Conservation (phyloP, 2,113 vertebrate genomes). For the Delphinapterus leucas region DNA sequence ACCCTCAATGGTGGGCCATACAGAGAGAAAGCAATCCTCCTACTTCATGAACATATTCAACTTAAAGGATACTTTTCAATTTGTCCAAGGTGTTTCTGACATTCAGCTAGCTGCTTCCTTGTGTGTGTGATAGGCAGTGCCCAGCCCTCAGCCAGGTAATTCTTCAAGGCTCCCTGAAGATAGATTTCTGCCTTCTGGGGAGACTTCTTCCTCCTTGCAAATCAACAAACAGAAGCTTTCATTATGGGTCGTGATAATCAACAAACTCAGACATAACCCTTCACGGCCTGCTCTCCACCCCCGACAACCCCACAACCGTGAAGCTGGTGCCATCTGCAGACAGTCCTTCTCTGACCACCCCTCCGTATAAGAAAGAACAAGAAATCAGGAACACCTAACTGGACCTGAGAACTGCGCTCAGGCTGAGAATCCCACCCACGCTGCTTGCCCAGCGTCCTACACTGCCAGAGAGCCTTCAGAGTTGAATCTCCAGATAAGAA, state of each 20-base stretch:
- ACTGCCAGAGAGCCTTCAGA: not conserved
- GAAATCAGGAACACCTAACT: rapidly evolving
- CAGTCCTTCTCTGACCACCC: not conserved
- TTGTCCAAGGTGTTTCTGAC: slow-evolving; percentile 93
- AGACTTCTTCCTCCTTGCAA: slow-evolving; percentile 91
- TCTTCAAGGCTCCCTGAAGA: slow-evolving; percentile 93
- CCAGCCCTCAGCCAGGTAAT: slow-evolving; percentile 94
- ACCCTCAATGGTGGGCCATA: not conserved
- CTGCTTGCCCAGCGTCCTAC: rapidly evolving
- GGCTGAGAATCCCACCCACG: no score
- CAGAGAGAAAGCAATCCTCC: not conserved
- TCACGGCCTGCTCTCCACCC: rapidly evolving
- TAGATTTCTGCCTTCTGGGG: slow-evolving; percentile 92
- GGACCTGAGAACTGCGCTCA: rapidly evolving
- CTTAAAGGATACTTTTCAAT: slow-evolving; percentile 94
- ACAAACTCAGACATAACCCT: no score
- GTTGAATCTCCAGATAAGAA: not conserved
- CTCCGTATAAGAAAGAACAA: not conserved
- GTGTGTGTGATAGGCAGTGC: slow-evolving; percentile 93
- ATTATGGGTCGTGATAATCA: not conserved
- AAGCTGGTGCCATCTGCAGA: rapidly evolving
- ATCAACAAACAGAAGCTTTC: not conserved
- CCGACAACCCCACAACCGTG: rapidly evolving
- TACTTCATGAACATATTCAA: rapidly evolving
- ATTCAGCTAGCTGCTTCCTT: slow-evolving; percentile 93